Evolutionary conservation across 2,888 invertebrate genomes (phyloP), one percentile per base, ranked within the genome.

Genomic region (Steinernema carpocapsae): DNA sequence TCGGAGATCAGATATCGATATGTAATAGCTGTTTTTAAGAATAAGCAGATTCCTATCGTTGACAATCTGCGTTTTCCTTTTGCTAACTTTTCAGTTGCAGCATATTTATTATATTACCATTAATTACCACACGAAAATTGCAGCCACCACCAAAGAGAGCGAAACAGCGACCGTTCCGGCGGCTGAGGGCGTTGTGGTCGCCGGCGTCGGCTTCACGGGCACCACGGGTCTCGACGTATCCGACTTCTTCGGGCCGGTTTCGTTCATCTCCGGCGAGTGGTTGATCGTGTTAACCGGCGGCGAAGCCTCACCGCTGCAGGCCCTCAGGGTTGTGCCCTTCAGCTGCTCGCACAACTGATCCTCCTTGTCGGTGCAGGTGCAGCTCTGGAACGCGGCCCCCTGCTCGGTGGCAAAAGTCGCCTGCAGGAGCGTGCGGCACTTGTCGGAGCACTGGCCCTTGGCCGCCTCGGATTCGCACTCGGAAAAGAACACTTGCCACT

Each of bases 291-390:
- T 19, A 4, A 10, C 46, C n/a, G 29, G 48, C n/a, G n/a, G 37
- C 14, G 64, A 1, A 3, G 46, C 70, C 45, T 32, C 70, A n/a
- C 46, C 74, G 22, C 76, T 76, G 73, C 85, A 85, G 24, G 79
- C 75, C 70, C 78, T 79, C 43, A 85, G 74, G 29, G 84, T 73
- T 24, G 79, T 78, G 51, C 84, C 84, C 70, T 78, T 78, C 73
- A 86, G 74, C 71, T 84, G 83, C 37, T 76, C 76, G 77, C 86
- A 86, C 43, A 85, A 75, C 71, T 83, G 81, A 78, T 86, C 86
- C 22, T 86, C 86, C 70, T 82, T 81, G 45, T 87, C 82, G 1
- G 86, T 86, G 76, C 86, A 86, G 17, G 85, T 85, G 76, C 86
- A 86, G 45, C 78, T 81, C 7, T 75, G 72, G 74, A 86, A 83